Evolutionary conservation across 2,888 invertebrate genomes (phyloP).

Genomic region (Patella caerulea): DNA sequence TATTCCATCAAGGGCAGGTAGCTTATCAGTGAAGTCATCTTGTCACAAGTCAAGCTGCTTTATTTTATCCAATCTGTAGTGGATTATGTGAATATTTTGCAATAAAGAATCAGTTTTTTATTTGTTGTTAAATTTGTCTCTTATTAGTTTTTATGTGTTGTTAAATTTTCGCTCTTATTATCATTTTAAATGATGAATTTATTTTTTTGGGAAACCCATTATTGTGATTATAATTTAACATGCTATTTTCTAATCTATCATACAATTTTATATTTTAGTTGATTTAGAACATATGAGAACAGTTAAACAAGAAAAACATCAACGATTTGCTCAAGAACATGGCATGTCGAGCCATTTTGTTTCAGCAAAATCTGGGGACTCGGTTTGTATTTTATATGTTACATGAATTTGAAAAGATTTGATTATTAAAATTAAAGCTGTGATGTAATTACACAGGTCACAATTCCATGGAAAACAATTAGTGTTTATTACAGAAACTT

Average conservation of each 20-base stretch:
- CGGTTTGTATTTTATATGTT: constrained; percentile 60
- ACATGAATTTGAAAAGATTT: too few relatives aligned
- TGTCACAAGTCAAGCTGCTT: too few relatives aligned
- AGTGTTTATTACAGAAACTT: too few relatives aligned
- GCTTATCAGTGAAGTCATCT: too few relatives aligned
- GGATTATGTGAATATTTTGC: too few relatives aligned
- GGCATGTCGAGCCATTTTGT: constrained; percentile 73
- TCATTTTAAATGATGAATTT: background rate
- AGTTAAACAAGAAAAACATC: constrained; percentile 73
- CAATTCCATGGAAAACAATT: too few relatives aligned
- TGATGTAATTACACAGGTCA: too few relatives aligned
- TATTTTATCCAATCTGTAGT: too few relatives aligned
- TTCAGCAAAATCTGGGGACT: constrained; percentile 75
- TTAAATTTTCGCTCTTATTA: background rate
- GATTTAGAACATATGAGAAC: constrained; percentile 74
- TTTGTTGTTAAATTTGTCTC: background rate
- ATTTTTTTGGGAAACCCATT: background rate
- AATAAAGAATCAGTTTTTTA: background rate
- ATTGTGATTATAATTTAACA: background rate
- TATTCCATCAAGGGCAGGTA: too few relatives aligned
- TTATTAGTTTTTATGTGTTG: background rate
- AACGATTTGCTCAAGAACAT: constrained; percentile 72
- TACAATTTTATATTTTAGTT: constrained; percentile 55
- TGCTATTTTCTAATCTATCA: background rate
- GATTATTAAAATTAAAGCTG: too few relatives aligned